A percentile compares a stretch with the other conserved stretches of the same genome.
These are phyloP conservation scores for Drosophila multiciliata DNA, from an alignment of 2,888 invertebrate genomes.

Conservation along the genomic window DNA sequence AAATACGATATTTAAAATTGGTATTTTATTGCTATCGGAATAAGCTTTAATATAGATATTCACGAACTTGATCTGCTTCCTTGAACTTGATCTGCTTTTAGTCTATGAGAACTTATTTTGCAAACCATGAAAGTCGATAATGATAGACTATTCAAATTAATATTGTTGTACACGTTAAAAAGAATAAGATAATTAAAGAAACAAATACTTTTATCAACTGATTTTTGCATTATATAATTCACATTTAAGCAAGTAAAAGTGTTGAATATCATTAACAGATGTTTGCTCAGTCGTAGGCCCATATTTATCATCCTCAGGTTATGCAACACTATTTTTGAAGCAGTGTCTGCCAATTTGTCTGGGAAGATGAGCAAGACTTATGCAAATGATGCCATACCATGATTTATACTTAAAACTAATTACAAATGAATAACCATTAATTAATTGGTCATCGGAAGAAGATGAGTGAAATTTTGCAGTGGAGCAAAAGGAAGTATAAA, in stretches of 20 bases:
- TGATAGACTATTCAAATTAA: neutral
- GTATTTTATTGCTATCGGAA: neutral
- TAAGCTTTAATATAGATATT: neutral
- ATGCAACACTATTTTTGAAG: constrained; percentile 37
- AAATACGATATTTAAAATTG: neutral
- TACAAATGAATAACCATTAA: constrained; percentile 38
- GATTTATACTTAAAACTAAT: constrained; percentile 31
- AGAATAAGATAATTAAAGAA: neutral
- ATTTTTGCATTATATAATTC: neutral
- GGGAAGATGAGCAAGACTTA: constrained; percentile 29
- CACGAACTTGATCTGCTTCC: neutral
- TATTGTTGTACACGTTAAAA: neutral
- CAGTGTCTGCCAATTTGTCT: constrained; percentile 61
- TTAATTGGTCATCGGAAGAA: constrained; percentile 30
- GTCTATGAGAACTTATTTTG: neutral
- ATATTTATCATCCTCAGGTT: constrained; percentile 21
- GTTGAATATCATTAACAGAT: neutral
- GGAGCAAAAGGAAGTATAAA: constrained; percentile 20
- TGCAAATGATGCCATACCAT: constrained; percentile 37
- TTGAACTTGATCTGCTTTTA: neutral
- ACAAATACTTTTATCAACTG: neutral
- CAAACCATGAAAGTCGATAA: neutral
- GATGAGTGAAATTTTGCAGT: constrained; percentile 36
- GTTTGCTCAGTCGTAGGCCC: neutral
- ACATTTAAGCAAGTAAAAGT: neutral